Conservation (phyloP, 92 coral and sea anemone species). For the Porites rus region DNA sequence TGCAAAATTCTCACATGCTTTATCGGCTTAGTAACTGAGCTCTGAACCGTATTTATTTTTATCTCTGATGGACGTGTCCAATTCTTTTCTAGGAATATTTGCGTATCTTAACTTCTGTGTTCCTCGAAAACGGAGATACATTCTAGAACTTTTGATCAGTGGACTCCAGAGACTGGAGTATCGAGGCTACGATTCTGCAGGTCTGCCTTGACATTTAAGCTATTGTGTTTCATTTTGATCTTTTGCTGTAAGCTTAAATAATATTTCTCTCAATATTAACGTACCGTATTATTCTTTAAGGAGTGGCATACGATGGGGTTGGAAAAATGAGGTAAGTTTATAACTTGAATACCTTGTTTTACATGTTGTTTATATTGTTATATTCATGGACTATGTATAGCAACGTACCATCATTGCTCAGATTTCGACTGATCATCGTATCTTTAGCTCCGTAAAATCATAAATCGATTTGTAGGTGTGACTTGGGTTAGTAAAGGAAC, state of each 20-base stretch:
- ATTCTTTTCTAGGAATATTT: slow-evolving; percentile 81
- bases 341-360: neutral
- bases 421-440: neutral
- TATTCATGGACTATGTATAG: neutral
- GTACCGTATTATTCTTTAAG: slow-evolving; percentile 45
- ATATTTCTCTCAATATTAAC: neutral
- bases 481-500: neutral
- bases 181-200: slow-evolving; percentile 98
- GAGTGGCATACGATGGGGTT: slow-evolving; percentile 92
- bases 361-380: neutral
- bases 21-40: neutral
- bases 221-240: neutral
- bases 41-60: neutral
- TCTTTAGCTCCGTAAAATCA: neutral
- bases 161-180: slow-evolving; percentile 93
- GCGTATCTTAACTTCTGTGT: slow-evolving; percentile 97
- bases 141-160: slow-evolving; percentile 89
- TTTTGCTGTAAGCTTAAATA: neutral
- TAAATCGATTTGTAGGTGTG: neutral
- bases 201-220: slow-evolving; percentile 37
- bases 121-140: slow-evolving; percentile 89
- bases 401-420: neutral
- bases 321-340: slow-evolving; percentile 68
- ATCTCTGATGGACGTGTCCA: neutral
- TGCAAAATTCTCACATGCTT: neutral